Base-by-base conservation (phyloP, 2,797 vertebrate species). In the Pitangus sulphuratus region DNA sequence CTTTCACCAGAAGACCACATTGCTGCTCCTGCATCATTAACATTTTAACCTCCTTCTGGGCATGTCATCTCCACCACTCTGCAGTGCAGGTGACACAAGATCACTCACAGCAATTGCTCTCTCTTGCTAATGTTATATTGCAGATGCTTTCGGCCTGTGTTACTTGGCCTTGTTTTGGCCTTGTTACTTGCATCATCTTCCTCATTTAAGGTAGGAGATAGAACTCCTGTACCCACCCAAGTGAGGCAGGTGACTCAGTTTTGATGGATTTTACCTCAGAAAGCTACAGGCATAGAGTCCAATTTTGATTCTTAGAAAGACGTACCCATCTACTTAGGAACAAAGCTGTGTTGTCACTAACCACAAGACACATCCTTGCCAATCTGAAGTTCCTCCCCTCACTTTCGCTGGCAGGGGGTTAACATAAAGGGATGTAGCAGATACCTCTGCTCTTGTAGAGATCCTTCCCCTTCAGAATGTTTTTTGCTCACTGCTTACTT, bases 111-210 rank as follows among this genome's bases (percentile, higher is more conserved):
- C 40, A 85, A 68, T 12, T 37, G 66, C 22, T 62, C 50, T 54
- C 10, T 37, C 31, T 58, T 2, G 0, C 17, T 48, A 25, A 9
- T 19, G 58, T 19, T 45, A 1, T 3, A 26, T 45, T 56, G 37
- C 17, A 74, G 56, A 58, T 31, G 20, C 11, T 60, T 87, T 74
- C 42, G 37, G 31, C 11, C 56, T 66, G 9, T 39, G 58, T 39
- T 28, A 60, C 37, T 19, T 39, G 35, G 57, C 57, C 35, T 39
- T 39, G 11, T 60, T 60, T 39, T 39, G 57, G 58, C 37, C 37
- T 21, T 61, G 19, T 61, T 40, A 40, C 19, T 40, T 70, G 12
- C 12, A 48, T 53, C 4, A 68, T 5, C 8, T 66, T 15, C 17
- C 7, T 53, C 60, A 44, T 15, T 45, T 17, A 62, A 65, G 51